A percentile compares a stretch with the other conserved stretches of the same genome.
Conservation (phyloP, 2,888 invertebrate species). For the Bursaphelenchus okinawaensis region DNA sequence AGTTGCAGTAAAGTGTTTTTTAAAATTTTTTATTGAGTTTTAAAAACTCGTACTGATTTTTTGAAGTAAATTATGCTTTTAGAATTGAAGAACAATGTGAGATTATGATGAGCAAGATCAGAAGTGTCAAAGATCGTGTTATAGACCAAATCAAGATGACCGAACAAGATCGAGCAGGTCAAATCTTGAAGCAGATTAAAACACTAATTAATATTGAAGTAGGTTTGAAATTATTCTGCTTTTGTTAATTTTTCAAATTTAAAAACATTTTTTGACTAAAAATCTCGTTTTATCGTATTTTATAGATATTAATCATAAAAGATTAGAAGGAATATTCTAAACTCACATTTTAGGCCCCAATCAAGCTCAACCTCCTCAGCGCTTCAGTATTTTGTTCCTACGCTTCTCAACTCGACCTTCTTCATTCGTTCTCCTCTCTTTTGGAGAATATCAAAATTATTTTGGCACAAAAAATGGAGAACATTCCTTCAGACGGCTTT, state of each 20-base stretch:
- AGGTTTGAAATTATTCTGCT: not conserved
- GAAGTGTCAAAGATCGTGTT: conserved; percentile 65
- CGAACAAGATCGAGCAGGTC: conserved; percentile 28
- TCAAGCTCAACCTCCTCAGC: conserved; percentile 69
- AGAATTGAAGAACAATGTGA: conserved; percentile 69
- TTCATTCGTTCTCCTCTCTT: conserved; percentile 60
- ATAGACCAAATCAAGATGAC: conserved; percentile 65
- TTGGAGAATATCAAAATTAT: conserved; percentile 39
- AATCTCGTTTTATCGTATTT: not conserved
- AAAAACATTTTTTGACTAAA: conserved; percentile 2
- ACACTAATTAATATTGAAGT: conserved; percentile 34
- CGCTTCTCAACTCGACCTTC: conserved; percentile 72
- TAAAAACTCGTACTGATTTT: too few species aligned
- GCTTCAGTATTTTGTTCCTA: conserved; percentile 70
- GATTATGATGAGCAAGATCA: conserved; percentile 68
- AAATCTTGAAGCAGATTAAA: conserved; percentile 34
- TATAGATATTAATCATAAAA: not conserved
- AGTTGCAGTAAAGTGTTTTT: too few species aligned
- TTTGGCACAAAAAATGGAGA: conserved; percentile 16
- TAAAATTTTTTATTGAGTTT: too few species aligned
- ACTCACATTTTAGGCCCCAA: conserved; percentile 42
- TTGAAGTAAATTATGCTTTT: conserved; percentile 66
- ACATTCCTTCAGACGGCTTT: conserved; percentile 11
- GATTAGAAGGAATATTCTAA: not conserved
- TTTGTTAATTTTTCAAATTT: not conserved